Conservation (phyloP, 2,797 vertebrate genomes). For the Helarctos malayanus region DNA sequence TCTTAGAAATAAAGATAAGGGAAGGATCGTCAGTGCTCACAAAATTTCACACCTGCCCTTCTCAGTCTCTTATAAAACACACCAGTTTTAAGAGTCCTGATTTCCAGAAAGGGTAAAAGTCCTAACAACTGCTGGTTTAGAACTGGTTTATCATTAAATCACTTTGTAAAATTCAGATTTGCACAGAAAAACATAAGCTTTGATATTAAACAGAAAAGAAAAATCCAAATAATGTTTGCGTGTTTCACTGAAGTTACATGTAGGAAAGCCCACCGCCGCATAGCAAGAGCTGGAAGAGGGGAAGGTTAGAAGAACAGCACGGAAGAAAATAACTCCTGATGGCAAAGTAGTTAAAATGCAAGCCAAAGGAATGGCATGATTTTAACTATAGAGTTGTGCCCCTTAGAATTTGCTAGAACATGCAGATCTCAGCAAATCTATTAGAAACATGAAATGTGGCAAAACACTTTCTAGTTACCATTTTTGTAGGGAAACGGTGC, state of each 20-base stretch:
- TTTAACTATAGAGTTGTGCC: background rate
- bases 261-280: background rate
- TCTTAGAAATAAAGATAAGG: background rate
- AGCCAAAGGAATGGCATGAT: background rate
- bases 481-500: background rate
- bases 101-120: background rate
- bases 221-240: background rate
- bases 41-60: background rate
- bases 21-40: background rate
- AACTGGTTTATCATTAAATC: background rate
- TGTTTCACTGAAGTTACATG: background rate
- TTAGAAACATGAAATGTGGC: background rate
- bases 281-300: background rate
- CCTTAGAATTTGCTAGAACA: background rate
- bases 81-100: background rate
- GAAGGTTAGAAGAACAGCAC: background rate
- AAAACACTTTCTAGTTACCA: background rate
- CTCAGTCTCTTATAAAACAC: background rate
- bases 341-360: background rate
- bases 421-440: background rate
- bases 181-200: slow-evolving; percentile 36
- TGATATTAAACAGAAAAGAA: background rate
- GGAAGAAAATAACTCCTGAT: background rate
- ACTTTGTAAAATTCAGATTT: slow-evolving; percentile 35
- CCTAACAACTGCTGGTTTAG: background rate